Percentiles rank a stretch among this genome's conserved stretches.
These are phyloP conservation scores for Hydrocynus forskahlii DNA, from an alignment of 2,797 vertebrate species.

Conservation along the genomic window DNA sequence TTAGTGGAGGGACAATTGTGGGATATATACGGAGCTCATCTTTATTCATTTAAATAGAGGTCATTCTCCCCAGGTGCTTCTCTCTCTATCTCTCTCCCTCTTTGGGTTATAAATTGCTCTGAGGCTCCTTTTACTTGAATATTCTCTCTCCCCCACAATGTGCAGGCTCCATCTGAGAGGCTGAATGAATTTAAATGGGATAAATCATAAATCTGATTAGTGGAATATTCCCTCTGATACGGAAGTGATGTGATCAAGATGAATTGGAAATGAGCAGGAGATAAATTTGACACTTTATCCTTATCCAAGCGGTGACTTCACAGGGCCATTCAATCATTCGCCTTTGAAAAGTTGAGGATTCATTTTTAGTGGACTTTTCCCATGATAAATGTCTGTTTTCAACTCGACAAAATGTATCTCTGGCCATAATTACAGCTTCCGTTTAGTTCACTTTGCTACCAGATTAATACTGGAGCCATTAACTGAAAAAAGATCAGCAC, in stretches of 20 bases:
- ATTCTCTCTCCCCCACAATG: slow-evolving; percentile 58
- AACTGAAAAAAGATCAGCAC: too few species aligned
- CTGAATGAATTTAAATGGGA: slow-evolving; percentile 80
- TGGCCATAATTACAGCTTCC: not conserved
- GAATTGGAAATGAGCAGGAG: slow-evolving; percentile 76
- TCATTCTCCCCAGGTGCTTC: slow-evolving; percentile 70
- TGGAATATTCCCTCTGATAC: slow-evolving; percentile 79
- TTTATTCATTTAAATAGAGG: slow-evolving; percentile 79
- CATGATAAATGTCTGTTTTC: slow-evolving; percentile 62
- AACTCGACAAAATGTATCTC: slow-evolving; percentile 59
- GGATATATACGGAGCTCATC: slow-evolving; percentile 72
- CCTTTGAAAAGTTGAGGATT: slow-evolving; percentile 66
- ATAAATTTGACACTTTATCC: slow-evolving; percentile 68
- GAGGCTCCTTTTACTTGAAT: slow-evolving; percentile 45
- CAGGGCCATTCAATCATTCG: slow-evolving; percentile 74
- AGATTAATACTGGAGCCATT: not conserved
- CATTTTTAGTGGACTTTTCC: slow-evolving; percentile 70
- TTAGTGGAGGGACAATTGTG: slow-evolving; percentile 70
- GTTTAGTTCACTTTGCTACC: not conserved
- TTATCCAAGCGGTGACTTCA: slow-evolving; percentile 52
- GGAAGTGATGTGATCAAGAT: slow-evolving; percentile 73
- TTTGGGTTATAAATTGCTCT: slow-evolving; percentile 72
- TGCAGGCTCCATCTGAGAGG: slow-evolving; percentile 69
- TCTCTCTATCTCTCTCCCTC: slow-evolving; percentile 40
- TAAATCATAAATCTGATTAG: slow-evolving; percentile 83